Evolutionary conservation across 2,888 invertebrate genomes (phyloP).

Genomic region (Zootermopsis nevadensis): DNA sequence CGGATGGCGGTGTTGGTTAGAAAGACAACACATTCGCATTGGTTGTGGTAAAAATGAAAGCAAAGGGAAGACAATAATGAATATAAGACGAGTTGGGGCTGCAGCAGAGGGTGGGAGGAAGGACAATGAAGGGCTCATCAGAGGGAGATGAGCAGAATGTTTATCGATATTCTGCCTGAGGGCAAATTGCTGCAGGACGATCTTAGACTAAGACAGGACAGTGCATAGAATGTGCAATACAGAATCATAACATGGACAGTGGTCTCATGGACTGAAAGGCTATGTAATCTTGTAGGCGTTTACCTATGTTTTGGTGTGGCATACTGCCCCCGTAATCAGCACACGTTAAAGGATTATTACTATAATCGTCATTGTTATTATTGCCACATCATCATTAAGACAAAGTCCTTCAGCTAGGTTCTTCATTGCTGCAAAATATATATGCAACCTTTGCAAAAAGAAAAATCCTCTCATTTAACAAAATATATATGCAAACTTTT

Average conservation of each 20-base stretch:
- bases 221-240: not conserved
- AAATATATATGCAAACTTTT: no score
- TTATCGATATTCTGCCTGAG: no score
- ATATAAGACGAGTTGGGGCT: not conserved
- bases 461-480: no score
- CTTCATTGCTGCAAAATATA: no score
- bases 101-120: not conserved
- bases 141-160: not conserved
- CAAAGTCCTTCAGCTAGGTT: no score
- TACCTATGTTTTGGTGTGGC: no score
- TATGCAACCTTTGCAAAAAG: no score
- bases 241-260: not conserved
- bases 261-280: no score
- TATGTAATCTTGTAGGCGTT: no score
- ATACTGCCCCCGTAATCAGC: no score
- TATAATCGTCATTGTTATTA: not conserved
- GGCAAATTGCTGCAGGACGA: not conserved
- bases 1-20: not conserved
- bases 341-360: not conserved
- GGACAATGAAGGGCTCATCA: not conserved
- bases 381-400: not conserved
- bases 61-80: not conserved
- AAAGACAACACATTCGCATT: not conserved
- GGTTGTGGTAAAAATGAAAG: not conserved
- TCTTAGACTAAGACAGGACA: not conserved